phyloP scores from a whole-genome alignment of 1,140 invertebrate species.

The Trinorchestia longiramus region DNA sequence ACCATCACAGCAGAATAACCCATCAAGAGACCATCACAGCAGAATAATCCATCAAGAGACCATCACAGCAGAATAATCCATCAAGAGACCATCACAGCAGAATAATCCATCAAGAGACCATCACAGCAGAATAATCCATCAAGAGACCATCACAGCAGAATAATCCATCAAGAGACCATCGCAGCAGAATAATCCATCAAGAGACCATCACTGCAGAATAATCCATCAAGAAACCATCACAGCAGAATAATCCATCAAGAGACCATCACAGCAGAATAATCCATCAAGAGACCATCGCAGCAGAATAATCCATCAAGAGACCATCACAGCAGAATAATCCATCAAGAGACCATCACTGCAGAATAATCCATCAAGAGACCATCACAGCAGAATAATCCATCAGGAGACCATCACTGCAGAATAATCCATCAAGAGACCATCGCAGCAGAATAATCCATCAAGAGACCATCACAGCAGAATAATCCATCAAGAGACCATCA shows the following conservation, averaged over 20 bases:
- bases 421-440: not conserved
- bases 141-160: no score
- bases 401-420: not conserved
- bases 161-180: no score
- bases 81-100: no score
- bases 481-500: not conserved
- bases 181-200: no score
- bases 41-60: no score
- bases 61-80: no score
- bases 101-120: no score
- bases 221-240: not conserved
- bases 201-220: no score
- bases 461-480: not conserved
- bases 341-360: not conserved
- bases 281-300: not conserved
- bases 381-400: not conserved
- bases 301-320: not conserved
- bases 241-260: not conserved
- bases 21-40: no score
- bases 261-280: not conserved
- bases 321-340: not conserved
- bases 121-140: no score
- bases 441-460: not conserved
- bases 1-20: no score
- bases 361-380: not conserved